A percentile compares a stretch with the other conserved stretches of the same genome.
These are phyloP conservation scores for Nemoura dubitans DNA, from an alignment of 2,888 invertebrate species.

Conservation along the genomic window DNA sequence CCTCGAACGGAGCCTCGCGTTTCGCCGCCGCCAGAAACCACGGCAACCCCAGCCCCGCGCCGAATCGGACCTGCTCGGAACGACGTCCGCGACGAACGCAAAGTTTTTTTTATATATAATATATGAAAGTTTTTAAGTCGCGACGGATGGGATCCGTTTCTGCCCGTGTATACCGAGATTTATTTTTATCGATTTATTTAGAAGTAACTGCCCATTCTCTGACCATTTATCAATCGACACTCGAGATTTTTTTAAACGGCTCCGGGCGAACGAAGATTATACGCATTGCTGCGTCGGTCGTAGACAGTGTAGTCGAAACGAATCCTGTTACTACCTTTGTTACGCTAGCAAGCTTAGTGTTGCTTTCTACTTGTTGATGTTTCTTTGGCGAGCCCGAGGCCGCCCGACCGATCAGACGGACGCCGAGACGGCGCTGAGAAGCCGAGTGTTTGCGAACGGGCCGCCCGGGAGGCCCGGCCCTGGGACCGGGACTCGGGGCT, in stretches of 20 bases:
- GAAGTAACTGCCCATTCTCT: not conserved
- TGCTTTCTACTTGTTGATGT: not conserved
- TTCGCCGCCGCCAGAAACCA: not conserved
- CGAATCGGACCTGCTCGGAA: not conserved
- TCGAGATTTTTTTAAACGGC: not conserved
- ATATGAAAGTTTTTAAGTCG: not conserved
- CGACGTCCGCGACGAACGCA: not conserved
- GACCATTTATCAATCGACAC: not conserved
- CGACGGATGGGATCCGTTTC: not conserved
- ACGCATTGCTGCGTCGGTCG: no score
- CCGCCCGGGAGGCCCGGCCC: not conserved
- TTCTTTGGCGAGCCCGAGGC: constrained; percentile 1
- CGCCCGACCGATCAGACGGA: not conserved
- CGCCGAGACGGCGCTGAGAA: not conserved
- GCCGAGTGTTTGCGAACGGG: not conserved
- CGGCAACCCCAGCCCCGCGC: not conserved
- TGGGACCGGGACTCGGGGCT: not conserved
- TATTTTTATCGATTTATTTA: not conserved
- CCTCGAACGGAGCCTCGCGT: not conserved
- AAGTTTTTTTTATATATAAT: not conserved
- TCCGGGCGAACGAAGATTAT: not conserved
- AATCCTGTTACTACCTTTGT: not conserved
- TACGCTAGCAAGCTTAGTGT: not conserved
- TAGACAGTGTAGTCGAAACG: not conserved
- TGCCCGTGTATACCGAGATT: not conserved